Conservation (phyloP, 1,140 invertebrate genomes). For the Drosophila paulistorum region DNA sequence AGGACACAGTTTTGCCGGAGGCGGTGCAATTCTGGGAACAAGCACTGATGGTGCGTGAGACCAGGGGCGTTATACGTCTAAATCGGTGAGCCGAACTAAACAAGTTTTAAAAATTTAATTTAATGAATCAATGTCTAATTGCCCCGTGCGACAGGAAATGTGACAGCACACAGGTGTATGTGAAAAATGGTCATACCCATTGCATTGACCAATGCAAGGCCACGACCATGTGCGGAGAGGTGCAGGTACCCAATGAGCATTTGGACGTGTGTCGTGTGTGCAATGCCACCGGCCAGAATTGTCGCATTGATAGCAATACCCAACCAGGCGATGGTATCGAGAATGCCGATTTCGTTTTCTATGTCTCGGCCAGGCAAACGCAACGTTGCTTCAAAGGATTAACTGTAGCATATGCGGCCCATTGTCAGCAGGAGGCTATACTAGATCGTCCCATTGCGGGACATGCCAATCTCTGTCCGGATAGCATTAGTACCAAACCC, state of each 20-base stretch:
- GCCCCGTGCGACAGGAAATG: slow-evolving; percentile 87
- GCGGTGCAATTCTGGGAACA: slow-evolving; percentile 97
- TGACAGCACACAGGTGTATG: slow-evolving; percentile 91
- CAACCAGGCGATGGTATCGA: slow-evolving; percentile 89
- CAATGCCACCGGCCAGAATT: slow-evolving; percentile 92
- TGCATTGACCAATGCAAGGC: slow-evolving; percentile 94
- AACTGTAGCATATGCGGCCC: slow-evolving; percentile 98
- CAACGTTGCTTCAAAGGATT: slow-evolving; percentile 94
- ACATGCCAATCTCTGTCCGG: slow-evolving; percentile 98
- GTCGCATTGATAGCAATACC: slow-evolving; percentile 83
- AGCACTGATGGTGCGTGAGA: slow-evolving; percentile 93
- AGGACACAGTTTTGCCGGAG: slow-evolving; percentile 95
- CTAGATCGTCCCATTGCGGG: slow-evolving; percentile 98
- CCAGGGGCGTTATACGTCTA: slow-evolving; percentile 91
- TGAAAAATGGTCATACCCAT: slow-evolving; percentile 91
- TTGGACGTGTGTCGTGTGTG: slow-evolving; percentile 95
- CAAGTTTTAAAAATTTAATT: slow-evolving; percentile 4
- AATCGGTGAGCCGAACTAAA: slow-evolving; percentile 88
- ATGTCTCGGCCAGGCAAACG: slow-evolving; percentile 97
- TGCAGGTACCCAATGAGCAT: slow-evolving; percentile 94
- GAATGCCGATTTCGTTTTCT: slow-evolving; percentile 97
- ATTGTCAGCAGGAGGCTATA: slow-evolving; percentile 97
- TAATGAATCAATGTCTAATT: slow-evolving; percentile 19
- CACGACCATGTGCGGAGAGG: slow-evolving; percentile 96
- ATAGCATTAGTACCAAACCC: slow-evolving; percentile 95